phyloP scores from a whole-genome alignment of 2,888 invertebrate genomes.

The Ommatoiulus sabulosus region DNA sequence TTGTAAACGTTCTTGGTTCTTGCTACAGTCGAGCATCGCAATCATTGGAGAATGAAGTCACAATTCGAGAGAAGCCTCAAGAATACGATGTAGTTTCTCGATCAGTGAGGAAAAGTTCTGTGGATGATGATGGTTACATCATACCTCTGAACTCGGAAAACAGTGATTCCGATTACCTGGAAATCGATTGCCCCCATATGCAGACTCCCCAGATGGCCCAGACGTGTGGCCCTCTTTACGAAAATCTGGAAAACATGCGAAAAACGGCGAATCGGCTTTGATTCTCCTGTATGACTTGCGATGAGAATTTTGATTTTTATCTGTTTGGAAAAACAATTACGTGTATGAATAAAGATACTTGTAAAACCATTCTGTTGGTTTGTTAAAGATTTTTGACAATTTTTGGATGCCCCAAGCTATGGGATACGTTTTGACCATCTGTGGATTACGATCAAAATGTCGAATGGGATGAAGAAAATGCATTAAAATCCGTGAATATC shows the following conservation, averaged over 20 bases:
- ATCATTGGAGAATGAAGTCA: background rate
- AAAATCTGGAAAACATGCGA: constrained; percentile 6
- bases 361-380: background rate
- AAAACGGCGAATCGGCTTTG: background rate
- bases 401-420: too few relatives aligned
- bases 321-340: background rate
- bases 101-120: background rate
- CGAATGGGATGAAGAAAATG: too few relatives aligned
- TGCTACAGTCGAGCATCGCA: background rate
- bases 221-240: background rate
- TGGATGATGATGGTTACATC: background rate
- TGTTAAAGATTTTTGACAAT: background rate
- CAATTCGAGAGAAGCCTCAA: background rate
- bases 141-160: background rate
- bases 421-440: too few relatives aligned
- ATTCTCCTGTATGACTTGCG: background rate
- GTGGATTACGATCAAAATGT: too few relatives aligned
- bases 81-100: background rate
- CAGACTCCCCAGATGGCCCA: background rate
- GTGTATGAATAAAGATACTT: background rate
- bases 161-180: background rate
- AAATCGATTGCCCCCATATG: background rate
- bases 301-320: background rate
- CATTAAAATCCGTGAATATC: too few relatives aligned
- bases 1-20: too few relatives aligned